phyloP scores from a whole-genome alignment of 2,888 invertebrate species.

The Sesamia inferens region DNA sequence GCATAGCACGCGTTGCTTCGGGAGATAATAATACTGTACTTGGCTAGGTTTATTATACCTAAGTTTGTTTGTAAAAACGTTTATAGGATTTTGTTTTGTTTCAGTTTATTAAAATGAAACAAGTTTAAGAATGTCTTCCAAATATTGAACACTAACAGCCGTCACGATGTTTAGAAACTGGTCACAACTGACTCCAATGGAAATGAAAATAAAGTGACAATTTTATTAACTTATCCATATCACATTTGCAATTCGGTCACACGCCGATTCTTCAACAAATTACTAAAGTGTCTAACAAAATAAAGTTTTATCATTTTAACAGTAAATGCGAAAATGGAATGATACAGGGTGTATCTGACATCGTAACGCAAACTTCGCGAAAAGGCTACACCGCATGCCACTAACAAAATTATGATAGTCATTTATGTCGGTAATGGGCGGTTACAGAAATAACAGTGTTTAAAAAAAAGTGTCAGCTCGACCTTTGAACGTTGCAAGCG shows the following conservation, averaged over 20 bases:
- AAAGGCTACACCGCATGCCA: no score
- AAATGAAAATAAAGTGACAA: slow-evolving; percentile 26
- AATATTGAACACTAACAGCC: neutral
- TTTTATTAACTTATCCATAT: slow-evolving; percentile 26
- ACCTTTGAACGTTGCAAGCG: no score
- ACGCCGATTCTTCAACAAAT: slow-evolving; percentile 35
- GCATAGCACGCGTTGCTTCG: no score
- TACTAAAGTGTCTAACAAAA: slow-evolving; percentile 30
- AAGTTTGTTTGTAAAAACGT: neutral
- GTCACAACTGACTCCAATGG: neutral
- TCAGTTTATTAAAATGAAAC: neutral
- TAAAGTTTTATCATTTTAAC: slow-evolving; percentile 35
- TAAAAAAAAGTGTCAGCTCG: no score
- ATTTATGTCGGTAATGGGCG: no score
- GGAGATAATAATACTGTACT: no score
- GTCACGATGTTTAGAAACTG: neutral
- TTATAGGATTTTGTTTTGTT: neutral
- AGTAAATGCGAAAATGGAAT: slow-evolving; percentile 24
- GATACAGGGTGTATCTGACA: no score
- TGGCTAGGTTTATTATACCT: neutral
- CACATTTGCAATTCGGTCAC: slow-evolving; percentile 36
- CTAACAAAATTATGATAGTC: no score
- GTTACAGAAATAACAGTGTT: no score
- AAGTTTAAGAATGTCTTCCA: neutral
- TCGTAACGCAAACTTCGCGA: no score